Evolutionary conservation across 2,113 vertebrate species (phyloP).

Genomic region (Pachypanchax playfairii): DNA sequence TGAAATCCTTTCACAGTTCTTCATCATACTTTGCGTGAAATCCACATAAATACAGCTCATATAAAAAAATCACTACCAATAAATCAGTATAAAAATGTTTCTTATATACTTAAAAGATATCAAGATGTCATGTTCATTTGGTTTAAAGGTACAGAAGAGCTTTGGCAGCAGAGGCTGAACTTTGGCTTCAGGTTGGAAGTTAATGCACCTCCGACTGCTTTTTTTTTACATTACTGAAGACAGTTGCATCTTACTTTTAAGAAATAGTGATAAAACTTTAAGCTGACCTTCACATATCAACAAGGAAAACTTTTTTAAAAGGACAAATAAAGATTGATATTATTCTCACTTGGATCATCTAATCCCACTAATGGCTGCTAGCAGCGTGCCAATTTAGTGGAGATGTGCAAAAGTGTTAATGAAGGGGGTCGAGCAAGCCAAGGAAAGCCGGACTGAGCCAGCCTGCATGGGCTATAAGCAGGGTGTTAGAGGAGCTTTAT

Average conservation of each 20-base stretch:
- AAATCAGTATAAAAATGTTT: too few relatives aligned
- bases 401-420: constrained; percentile 46
- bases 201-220: neutral
- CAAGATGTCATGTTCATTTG: too few relatives aligned
- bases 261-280: neutral
- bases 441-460: constrained; percentile 48
- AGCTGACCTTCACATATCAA: neutral
- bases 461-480: constrained; percentile 59
- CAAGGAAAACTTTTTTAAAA: constrained; percentile 20
- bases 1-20: too few relatives aligned
- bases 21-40: too few relatives aligned
- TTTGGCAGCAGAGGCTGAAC: too few relatives aligned
- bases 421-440: constrained; percentile 30
- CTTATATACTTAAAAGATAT: too few relatives aligned
- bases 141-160: too few relatives aligned
- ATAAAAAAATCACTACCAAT: too few relatives aligned
- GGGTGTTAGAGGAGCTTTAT: constrained; percentile 73
- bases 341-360: constrained; percentile 3
- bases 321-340: neutral
- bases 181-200: too few relatives aligned
- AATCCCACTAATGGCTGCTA: constrained; percentile 21
- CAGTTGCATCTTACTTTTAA: neutral
- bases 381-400: constrained; percentile 4
- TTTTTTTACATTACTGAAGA: neutral
- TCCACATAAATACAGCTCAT: too few relatives aligned